Conservation (phyloP, 1,140 invertebrate species). For the Plectrocnemia conspersa region DNA sequence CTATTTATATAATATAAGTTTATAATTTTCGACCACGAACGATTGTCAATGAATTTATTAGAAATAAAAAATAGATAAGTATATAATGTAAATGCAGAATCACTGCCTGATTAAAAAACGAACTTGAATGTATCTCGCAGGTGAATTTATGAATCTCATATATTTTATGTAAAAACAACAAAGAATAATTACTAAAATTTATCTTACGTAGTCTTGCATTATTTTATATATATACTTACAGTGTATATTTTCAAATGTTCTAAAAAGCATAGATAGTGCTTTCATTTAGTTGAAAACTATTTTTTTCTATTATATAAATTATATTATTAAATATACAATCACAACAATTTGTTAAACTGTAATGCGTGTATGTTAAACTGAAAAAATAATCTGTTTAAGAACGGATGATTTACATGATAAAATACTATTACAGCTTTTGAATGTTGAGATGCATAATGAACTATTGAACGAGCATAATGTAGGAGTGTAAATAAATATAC, state of each 20-base stretch:
- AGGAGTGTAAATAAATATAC: conserved; percentile 22
- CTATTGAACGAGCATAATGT: conserved; percentile 9
- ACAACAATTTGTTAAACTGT: too few relatives aligned
- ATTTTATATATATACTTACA: too few relatives aligned
- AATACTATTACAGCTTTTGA: conserved; percentile 14
- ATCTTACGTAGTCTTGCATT: too few relatives aligned
- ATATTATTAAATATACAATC: conserved; percentile 13
- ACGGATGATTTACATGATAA: conserved; percentile 1
- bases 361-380: too few relatives aligned
- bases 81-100: not conserved
- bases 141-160: too few relatives aligned
- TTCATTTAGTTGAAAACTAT: not conserved
- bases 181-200: too few relatives aligned
- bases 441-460: conserved; percentile 15
- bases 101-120: not conserved
- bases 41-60: not conserved
- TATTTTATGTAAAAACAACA: too few relatives aligned
- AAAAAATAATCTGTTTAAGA: not conserved
- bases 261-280: not conserved
- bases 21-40: not conserved
- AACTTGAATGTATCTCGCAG: too few relatives aligned
- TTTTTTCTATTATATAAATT: not conserved
- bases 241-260: not conserved
- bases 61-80: not conserved
- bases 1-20: not conserved